These are phyloP conservation scores for Lobophora halterata DNA, from an alignment of 2,888 invertebrate species.

Conservation along the genomic window DNA sequence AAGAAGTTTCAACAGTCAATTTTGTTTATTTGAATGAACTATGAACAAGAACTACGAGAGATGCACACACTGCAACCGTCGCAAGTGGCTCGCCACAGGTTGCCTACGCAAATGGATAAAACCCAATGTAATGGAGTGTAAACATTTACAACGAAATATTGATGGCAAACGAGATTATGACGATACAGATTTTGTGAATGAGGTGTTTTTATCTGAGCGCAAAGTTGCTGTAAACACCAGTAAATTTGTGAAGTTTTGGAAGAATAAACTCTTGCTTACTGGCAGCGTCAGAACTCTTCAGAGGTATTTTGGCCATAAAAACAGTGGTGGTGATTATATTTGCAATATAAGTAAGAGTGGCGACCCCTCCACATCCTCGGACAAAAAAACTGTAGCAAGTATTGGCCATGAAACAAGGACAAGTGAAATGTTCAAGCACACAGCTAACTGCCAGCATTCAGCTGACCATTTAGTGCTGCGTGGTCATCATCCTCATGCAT, in stretches of 20 bases:
- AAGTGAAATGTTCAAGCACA: conserved; percentile 54
- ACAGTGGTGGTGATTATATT: conserved; percentile 52
- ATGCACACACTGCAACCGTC: conserved; percentile 70
- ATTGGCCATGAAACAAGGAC: conserved; percentile 51
- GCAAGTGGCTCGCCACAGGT: conserved; percentile 72
- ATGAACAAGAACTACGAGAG: conserved; percentile 77
- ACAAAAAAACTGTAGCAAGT: conserved; percentile 43
- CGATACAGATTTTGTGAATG: conserved; percentile 66
- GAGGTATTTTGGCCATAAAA: conserved; percentile 68
- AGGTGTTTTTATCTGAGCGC: conserved; percentile 65
- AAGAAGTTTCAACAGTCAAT: too few species aligned
- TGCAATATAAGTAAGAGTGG: conserved; percentile 53
- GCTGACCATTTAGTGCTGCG: conserved; percentile 69
- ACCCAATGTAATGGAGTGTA: conserved; percentile 68
- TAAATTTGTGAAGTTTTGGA: conserved; percentile 75
- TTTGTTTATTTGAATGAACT: conserved; percentile 7
- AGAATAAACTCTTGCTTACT: conserved; percentile 68
- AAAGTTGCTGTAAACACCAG: conserved; percentile 60
- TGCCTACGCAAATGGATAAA: conserved; percentile 75
- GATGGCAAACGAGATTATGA: conserved; percentile 69
- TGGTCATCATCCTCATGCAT: conserved; percentile 70
- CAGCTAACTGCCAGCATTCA: conserved; percentile 65
- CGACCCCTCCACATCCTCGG: conserved; percentile 57
- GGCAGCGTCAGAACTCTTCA: conserved; percentile 71
- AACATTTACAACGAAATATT: conserved; percentile 71